Evolutionary conservation across 2,113 vertebrate species (phyloP).

Genomic region (Ondatra zibethicus): DNA sequence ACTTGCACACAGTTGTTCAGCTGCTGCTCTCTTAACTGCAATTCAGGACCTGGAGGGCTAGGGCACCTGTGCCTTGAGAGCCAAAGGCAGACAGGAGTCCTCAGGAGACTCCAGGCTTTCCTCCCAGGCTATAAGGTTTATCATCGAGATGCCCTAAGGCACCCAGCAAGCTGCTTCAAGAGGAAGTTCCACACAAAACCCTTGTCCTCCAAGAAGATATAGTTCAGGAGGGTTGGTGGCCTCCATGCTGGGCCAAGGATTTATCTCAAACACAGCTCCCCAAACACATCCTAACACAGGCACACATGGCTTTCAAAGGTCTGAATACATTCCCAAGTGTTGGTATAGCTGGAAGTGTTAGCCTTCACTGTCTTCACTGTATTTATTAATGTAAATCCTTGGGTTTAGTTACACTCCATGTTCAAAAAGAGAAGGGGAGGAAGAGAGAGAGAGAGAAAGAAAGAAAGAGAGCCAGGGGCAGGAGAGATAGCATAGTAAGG

Average conservation of each 20-base stretch:
- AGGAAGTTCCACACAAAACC: not conserved
- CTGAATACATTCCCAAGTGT: not conserved
- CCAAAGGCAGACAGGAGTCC: not conserved
- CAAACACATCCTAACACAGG: not conserved
- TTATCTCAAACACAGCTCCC: not conserved
- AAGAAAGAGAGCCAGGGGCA: not conserved
- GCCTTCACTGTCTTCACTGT: not conserved
- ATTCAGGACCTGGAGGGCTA: not conserved
- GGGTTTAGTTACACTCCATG: not conserved
- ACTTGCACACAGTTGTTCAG: not conserved
- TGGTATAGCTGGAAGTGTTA: not conserved
- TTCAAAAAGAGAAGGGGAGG: not conserved
- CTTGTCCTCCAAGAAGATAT: not conserved
- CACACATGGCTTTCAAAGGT: not conserved
- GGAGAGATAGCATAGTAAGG: not conserved
- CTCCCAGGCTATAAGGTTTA: not conserved
- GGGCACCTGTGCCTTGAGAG: not conserved
- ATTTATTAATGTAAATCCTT: not conserved
- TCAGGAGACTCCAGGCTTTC: not conserved
- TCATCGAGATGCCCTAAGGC: not conserved
- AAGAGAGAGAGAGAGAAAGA: no score
- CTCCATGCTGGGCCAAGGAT: not conserved
- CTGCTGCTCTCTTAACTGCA: not conserved
- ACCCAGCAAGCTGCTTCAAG: constrained; percentile 10
- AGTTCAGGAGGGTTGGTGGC: not conserved